Percentiles rank a stretch among this genome's conserved stretches.
phyloP scores from a whole-genome alignment of 2,888 invertebrate species.

The Sialis fuliginosa region DNA sequence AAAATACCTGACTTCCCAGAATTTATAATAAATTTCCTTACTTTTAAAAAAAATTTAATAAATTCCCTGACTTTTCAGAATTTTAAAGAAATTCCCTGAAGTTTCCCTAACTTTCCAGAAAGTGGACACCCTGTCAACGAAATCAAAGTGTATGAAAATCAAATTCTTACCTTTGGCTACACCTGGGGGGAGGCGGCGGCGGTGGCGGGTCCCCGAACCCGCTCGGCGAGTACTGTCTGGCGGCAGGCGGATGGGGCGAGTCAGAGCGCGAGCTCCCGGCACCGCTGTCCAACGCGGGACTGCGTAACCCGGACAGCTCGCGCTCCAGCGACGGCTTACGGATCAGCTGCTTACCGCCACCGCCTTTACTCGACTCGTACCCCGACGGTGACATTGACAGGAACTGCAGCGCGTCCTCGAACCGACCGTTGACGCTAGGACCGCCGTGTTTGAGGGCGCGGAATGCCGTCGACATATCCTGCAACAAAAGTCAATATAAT shows the following conservation, averaged over 20 bases:
- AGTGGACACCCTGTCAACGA: no score
- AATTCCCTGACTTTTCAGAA: no score
- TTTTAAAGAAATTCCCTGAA: no score
- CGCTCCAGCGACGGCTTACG: conserved; percentile 80
- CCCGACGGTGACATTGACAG: conserved; percentile 43
- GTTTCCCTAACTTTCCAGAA: no score
- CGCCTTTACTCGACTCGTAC: conserved; percentile 33
- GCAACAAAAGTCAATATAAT: conserved; percentile 14
- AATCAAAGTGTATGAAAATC: no score
- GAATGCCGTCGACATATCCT: conserved; percentile 41
- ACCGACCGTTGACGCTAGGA: conserved; percentile 33
- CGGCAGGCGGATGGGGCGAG: conserved; percentile 60
- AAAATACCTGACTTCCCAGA: no score
- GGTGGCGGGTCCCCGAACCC: conserved; percentile 35
- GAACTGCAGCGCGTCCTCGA: conserved; percentile 51
- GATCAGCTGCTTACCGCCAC: conserved; percentile 54
- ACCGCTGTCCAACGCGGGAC: conserved; percentile 75
- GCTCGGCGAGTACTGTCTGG: conserved; percentile 55
- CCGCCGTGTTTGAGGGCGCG: conserved; percentile 45
- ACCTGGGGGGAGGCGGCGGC: conserved; percentile 58
- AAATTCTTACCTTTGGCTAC: conserved; percentile 15
- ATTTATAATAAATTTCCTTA: no score
- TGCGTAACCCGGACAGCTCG: conserved; percentile 61
- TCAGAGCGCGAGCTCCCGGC: conserved; percentile 81
- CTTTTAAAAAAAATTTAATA: no score